A percentile compares a stretch with the other conserved stretches of the same genome.
phyloP scores from a whole-genome alignment of 2,888 invertebrate species.

The Latheticus oryzae region DNA sequence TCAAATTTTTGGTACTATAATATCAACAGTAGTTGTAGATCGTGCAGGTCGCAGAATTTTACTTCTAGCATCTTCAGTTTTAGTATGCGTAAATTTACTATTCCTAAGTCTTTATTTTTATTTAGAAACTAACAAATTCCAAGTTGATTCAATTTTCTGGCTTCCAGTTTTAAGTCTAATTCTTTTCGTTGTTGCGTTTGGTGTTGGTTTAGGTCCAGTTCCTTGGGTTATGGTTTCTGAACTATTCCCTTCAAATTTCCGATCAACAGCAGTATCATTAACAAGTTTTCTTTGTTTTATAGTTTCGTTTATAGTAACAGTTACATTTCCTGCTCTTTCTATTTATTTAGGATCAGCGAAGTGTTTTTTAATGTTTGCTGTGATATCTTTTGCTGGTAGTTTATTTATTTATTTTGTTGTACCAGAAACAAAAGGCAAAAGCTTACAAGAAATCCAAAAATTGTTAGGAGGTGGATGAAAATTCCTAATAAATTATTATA shows the following conservation, averaged over 20 bases:
- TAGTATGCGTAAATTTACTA: slow-evolving; percentile 74
- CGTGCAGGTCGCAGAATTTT: slow-evolving; percentile 78
- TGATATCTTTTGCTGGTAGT: slow-evolving; percentile 3
- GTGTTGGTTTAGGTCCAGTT: slow-evolving; percentile 77
- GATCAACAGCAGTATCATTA: slow-evolving; percentile 69
- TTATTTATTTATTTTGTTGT: slow-evolving; percentile 24
- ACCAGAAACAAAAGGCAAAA: slow-evolving; percentile 36
- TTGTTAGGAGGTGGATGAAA: slow-evolving; percentile 14
- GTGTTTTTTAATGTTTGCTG: slow-evolving; percentile 25
- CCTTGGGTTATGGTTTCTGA: slow-evolving; percentile 87
- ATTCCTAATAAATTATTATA: background rate
- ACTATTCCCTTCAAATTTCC: slow-evolving; percentile 81
- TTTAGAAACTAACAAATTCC: slow-evolving; percentile 58
- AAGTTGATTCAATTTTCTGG: slow-evolving; percentile 67
- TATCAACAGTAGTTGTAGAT: slow-evolving; percentile 81
- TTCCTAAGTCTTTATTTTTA: slow-evolving; percentile 81
- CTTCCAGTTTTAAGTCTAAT: slow-evolving; percentile 78
- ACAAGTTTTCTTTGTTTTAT: slow-evolving; percentile 43
- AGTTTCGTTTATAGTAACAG: slow-evolving; percentile 73
- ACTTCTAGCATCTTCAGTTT: slow-evolving; percentile 75
- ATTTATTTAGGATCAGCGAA: slow-evolving; percentile 13
- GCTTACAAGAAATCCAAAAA: slow-evolving; percentile 32
- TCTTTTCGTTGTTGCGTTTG: slow-evolving; percentile 78
- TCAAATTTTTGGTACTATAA: slow-evolving; percentile 76
- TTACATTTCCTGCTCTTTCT: slow-evolving; percentile 60